These are phyloP conservation scores for Onchidella celtica DNA, from an alignment of 2,888 invertebrate species.

Conservation along the genomic window DNA sequence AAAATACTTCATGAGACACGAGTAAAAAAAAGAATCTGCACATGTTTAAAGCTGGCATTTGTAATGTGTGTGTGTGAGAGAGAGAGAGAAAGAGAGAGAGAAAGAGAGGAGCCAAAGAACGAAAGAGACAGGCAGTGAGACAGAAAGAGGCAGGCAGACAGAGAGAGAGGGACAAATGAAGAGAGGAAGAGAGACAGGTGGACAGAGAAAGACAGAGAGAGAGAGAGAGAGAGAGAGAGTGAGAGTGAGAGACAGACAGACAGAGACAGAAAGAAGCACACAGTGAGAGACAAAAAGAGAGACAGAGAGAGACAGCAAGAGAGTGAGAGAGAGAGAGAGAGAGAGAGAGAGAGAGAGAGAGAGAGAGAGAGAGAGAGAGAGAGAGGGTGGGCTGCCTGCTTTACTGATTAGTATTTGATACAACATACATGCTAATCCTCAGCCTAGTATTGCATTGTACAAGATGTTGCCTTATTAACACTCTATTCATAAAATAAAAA, in stretches of 20 bases:
- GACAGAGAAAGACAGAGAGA: constrained; percentile 5
- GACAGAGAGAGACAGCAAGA: background rate
- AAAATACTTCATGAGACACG: too few relatives aligned
- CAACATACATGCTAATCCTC: too few relatives aligned
- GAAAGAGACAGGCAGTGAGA: background rate
- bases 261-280: background rate
- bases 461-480: too few relatives aligned
- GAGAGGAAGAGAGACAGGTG: constrained; percentile 5
- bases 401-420: background rate
- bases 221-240: constrained; percentile 13
- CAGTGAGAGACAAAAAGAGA: background rate
- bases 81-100: constrained; percentile 10
- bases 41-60: background rate
- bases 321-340: background rate
- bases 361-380: background rate
- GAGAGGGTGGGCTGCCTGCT: background rate
- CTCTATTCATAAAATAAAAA: too few relatives aligned
- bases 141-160: background rate
- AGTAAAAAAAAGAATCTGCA: too few relatives aligned
- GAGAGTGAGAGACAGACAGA: constrained; percentile 7
- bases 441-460: too few relatives aligned
- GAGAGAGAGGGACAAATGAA: constrained; percentile 4
- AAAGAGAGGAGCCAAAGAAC: background rate
- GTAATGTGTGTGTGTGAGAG: background rate
- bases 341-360: background rate